Base-by-base conservation (phyloP, 1,140 invertebrate genomes). In the Drosophila kanapiae region DNA sequence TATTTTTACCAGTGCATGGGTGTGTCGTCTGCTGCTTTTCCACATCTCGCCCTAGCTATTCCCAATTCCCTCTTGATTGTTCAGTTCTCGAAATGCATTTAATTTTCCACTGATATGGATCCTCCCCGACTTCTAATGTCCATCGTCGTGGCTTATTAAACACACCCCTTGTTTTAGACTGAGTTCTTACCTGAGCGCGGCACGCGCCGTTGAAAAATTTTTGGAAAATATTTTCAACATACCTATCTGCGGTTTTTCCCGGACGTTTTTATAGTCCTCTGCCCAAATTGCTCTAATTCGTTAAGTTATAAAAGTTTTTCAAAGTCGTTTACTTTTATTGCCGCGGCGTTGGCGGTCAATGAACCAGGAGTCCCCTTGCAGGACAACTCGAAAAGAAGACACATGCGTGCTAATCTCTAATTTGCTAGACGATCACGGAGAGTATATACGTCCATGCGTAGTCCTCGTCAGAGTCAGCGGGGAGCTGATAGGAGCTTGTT, bases 361-460 rank as follows among this genome's bases (percentile, higher is more conserved):
- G 84, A 87, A 87, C 84, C 47, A 57, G 40, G 76, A 10, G 53
- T 37, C 37, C 33, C 13, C 23, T 38, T 8, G 31, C 37, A 63
- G 53, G 65, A 71, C 45, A 53, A 71, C 45, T 72, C 45, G 18
- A 64, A 72, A 83, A 75, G 85, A 88, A 77, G 80, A 78, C 84
- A 88, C 85, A 90, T 90, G 85, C 85, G 85, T 90, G 85, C 71
- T 90, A 90, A 90, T 90, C 85, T 90, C 85, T 85, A 90, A 90
- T 90, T 90, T 90, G 85, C 85, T 90, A 80, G 81, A 70, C 70
- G 85, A 85, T 90, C 85, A 77, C 76, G 76, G 57, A 16, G 47
- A 59, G 40, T 48, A 51, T 65, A 72, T 40, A 56, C n/a, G 65
- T 48, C 48, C 48, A 48, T 57, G 47, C 58, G 45, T 77, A 65